These are phyloP conservation scores for Papilio dardanus DNA, from an alignment of 1,140 invertebrate genomes.

Conservation along the genomic window DNA sequence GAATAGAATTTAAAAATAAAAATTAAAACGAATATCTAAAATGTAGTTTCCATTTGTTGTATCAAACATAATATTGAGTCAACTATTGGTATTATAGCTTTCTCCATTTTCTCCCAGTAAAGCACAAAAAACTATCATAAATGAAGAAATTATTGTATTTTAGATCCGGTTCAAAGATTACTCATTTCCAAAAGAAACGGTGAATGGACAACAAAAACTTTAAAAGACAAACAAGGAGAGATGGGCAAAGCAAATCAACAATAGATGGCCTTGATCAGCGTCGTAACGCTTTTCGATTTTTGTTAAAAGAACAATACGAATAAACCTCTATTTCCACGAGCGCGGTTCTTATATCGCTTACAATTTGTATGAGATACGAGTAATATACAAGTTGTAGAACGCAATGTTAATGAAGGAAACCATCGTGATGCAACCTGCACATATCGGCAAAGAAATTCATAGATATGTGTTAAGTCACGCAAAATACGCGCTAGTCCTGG, in stretches of 20 bases:
- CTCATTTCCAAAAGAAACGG: neutral
- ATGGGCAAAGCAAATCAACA: conserved; percentile 12
- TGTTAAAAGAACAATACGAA: neutral
- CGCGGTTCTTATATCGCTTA: neutral
- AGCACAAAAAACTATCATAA: neutral
- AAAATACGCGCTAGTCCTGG: no score
- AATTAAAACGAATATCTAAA: no score
- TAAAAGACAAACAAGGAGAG: conserved; percentile 11
- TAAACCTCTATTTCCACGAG: neutral
- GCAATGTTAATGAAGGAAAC: no score
- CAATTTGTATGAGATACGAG: neutral
- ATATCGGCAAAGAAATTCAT: no score
- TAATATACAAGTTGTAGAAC: no score
- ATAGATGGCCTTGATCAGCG: conserved; percentile 30
- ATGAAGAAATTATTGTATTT: neutral
- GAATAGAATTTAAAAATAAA: no score
- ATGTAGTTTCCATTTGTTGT: no score
- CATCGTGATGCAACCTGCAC: no score
- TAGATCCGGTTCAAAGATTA: conserved; percentile 12
- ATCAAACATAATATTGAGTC: neutral
- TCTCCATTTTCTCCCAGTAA: neutral
- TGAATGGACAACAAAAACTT: conserved; percentile 1
- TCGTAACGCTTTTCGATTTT: conserved; percentile 3
- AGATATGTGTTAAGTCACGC: no score
- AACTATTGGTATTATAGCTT: neutral